These are phyloP conservation scores for Montipora efflorescens DNA, from an alignment of 64 coral and sea anemone species.

Conservation along the genomic window DNA sequence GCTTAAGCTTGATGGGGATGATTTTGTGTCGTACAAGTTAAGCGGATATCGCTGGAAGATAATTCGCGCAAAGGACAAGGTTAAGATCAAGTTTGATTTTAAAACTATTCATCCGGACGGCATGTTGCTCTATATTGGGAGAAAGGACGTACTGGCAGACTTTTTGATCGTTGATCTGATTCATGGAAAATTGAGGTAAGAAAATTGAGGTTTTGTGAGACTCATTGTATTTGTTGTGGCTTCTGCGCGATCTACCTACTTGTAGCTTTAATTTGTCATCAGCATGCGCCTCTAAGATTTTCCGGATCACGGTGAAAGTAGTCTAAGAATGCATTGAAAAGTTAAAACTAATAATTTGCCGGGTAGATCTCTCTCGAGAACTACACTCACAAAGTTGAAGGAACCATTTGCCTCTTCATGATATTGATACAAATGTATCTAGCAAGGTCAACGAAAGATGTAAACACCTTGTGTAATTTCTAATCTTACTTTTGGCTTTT, in stretches of 20 bases:
- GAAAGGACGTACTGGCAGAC: not conserved
- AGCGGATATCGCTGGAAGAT: not conserved
- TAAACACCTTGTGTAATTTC: no score
- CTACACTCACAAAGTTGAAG: no score
- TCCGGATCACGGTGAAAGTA: no score
- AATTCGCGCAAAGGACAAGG: not conserved
- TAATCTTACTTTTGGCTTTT: no score
- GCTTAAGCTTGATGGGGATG: conserved; percentile 16
- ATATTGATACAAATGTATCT: no score
- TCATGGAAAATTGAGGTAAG: conserved; percentile 35
- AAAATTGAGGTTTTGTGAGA: not conserved
- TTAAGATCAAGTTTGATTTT: not conserved
- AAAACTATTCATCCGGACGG: conserved; percentile 9
- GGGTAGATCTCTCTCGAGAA: no score
- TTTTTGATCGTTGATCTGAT: conserved; percentile 16
- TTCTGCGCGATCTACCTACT: not conserved
- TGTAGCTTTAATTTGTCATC: no score
- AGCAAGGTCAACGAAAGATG: no score
- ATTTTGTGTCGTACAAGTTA: conserved; percentile 20
- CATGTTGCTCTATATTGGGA: conserved; percentile 16
- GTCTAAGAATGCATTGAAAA: no score
- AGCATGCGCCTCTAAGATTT: no score
- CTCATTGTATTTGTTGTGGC: not conserved
- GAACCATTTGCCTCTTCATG: no score
- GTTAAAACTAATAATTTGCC: no score